Percentiles rank a stretch among this genome's conserved stretches.
Evolutionary conservation across 2,113 vertebrate genomes (phyloP).

Genomic region (Lonchura striata): DNA sequence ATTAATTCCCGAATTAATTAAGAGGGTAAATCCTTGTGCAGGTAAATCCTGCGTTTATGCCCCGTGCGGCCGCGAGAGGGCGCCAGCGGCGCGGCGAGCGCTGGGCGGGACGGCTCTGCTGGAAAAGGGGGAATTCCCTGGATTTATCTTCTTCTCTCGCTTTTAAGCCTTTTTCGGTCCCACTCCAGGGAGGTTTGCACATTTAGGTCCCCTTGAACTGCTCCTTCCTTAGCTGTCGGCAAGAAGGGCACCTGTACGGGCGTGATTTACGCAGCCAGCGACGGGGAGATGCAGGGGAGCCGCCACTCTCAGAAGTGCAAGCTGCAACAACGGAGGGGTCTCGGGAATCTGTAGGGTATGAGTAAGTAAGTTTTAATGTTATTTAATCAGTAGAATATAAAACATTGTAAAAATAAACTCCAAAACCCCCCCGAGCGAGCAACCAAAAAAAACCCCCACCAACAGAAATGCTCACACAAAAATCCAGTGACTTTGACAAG

Average conservation of each 20-base stretch:
- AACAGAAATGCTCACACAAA: accelerated
- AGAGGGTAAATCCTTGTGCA: accelerated
- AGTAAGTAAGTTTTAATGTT: not conserved
- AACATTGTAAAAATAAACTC: not conserved
- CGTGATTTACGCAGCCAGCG: not conserved
- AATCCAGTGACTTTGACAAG: not conserved
- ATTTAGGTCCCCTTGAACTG: no score
- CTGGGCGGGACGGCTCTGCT: accelerated
- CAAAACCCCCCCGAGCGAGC: no score
- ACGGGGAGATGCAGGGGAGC: no score
- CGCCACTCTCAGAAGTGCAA: accelerated
- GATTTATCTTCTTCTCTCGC: accelerated
- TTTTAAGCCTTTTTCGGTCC: no score
- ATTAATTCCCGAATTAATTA: not conserved
- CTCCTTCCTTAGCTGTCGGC: not conserved
- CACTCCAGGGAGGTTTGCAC: not conserved
- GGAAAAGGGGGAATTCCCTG: no score
- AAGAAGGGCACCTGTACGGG: accelerated
- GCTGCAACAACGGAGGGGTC: not conserved
- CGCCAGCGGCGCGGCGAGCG: not conserved
- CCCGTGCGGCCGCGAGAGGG: not conserved
- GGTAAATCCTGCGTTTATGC: not conserved
- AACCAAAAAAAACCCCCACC: not conserved
- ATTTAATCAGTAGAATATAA: not conserved
- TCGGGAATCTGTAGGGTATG: not conserved